Conservation (phyloP, 2,888 invertebrate species). For the Coleophora flavipennella region DNA sequence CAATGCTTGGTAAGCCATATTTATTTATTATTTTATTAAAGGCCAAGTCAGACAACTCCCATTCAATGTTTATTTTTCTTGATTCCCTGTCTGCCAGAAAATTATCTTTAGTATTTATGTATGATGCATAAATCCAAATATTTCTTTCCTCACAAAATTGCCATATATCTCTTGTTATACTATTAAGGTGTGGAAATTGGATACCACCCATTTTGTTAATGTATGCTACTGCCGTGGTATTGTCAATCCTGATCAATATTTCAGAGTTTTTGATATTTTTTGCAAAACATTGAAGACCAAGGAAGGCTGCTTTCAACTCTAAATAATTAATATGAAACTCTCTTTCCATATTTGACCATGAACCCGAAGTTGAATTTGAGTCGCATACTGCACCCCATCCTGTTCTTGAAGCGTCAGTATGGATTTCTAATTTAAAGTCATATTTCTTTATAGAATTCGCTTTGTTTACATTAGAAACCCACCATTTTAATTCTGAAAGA, state of each 20-base stretch:
- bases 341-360: not conserved
- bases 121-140: slow-evolving; percentile 10
- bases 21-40: slow-evolving; percentile 1
- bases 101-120: slow-evolving; percentile 12
- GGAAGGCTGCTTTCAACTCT: slow-evolving; percentile 2
- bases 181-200: slow-evolving; percentile 7
- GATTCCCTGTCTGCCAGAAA: slow-evolving; percentile 10
- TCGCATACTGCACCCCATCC: slow-evolving; percentile 2
- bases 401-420: slow-evolving; percentile 6
- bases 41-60: slow-evolving; percentile 1
- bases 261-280: slow-evolving; percentile 1
- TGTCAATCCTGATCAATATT: slow-evolving; percentile 9
- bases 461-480: not conserved
- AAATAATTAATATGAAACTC: slow-evolving; percentile 2
- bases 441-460: not conserved
- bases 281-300: slow-evolving; percentile 5
- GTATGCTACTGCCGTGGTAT: slow-evolving; percentile 11
- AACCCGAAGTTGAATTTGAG: slow-evolving; percentile 1
- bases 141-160: slow-evolving; percentile 9
- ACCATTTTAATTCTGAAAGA: not conserved
- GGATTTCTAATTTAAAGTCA: slow-evolving; percentile 1
- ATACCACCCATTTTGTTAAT: slow-evolving; percentile 11
- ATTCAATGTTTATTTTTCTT: slow-evolving; percentile 4
- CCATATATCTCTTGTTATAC: slow-evolving; percentile 6
- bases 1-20: slow-evolving; percentile 3